Percentiles rank a stretch among this genome's conserved stretches.
These are phyloP conservation scores for Atrichornis clamosus DNA, from an alignment of 2,113 vertebrate species.

Conservation along the genomic window DNA sequence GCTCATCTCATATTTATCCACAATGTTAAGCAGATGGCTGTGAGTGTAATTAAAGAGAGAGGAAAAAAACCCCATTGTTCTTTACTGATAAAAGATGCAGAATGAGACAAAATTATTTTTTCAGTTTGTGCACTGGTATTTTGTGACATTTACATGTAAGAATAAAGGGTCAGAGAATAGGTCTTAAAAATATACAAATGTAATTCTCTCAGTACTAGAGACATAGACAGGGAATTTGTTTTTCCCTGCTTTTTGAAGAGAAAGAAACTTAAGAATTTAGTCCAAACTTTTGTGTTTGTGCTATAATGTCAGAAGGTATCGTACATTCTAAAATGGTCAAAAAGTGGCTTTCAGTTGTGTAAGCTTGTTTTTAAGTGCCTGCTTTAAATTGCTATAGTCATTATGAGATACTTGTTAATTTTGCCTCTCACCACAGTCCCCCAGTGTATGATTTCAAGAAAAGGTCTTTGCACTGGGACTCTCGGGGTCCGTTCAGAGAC, in stretches of 20 bases:
- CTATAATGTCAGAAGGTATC: not conserved
- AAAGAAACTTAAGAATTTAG: not conserved
- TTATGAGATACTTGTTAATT: not conserved
- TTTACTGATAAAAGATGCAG: slow-evolving; percentile 37
- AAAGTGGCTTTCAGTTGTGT: not conserved
- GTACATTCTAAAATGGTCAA: not conserved
- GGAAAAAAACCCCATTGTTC: not conserved
- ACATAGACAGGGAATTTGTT: not conserved
- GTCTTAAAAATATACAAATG: not conserved
- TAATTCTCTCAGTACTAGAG: not conserved
- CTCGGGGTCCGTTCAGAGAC: not conserved
- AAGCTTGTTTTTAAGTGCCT: not conserved
- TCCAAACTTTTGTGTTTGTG: not conserved
- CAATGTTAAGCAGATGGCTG: slow-evolving; percentile 57
- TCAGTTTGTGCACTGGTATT: slow-evolving; percentile 32
- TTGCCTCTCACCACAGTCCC: not conserved
- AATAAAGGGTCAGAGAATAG: not conserved
- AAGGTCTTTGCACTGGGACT: not conserved
- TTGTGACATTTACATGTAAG: slow-evolving; percentile 31
- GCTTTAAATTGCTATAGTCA: not conserved
- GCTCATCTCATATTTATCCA: slow-evolving; percentile 48
- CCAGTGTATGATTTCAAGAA: not conserved
- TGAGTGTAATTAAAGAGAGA: slow-evolving; percentile 68
- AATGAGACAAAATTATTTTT: slow-evolving; percentile 41
- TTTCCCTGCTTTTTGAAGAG: not conserved